Conservation (phyloP, 2,113 vertebrate species). For the Zingel zingel region DNA sequence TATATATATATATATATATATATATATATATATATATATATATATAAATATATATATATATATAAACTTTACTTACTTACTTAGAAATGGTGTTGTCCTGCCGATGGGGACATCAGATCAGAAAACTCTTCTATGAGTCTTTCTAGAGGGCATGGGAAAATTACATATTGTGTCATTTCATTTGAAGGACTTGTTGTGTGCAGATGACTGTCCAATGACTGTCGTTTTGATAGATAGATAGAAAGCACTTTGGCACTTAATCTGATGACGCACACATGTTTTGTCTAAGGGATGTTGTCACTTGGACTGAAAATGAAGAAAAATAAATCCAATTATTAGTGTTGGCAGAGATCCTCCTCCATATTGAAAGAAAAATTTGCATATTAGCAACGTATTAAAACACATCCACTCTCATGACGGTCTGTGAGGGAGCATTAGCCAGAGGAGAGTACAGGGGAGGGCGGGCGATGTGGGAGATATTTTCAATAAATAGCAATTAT, state of each 20-base stretch:
- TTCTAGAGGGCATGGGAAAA: background rate
- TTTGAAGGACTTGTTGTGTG: background rate
- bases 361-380: slow-evolving; percentile 15
- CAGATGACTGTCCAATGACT: slow-evolving; percentile 16
- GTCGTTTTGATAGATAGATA: slow-evolving; percentile 8
- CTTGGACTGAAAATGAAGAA: slow-evolving; percentile 49
- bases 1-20: too few species aligned
- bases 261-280: slow-evolving; percentile 51
- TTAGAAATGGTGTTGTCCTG: too few species aligned
- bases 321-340: slow-evolving; percentile 63
- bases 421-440: slow-evolving; percentile 27
- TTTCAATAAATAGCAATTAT: slow-evolving; percentile 76
- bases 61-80: too few species aligned
- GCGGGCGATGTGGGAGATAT: slow-evolving; percentile 41
- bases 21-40: too few species aligned
- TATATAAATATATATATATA: too few species aligned
- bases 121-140: too few species aligned
- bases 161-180: background rate
- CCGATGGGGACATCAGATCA: too few species aligned
- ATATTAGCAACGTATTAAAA: slow-evolving; percentile 56
- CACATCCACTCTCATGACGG: slow-evolving; percentile 28
- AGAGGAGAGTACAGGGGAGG: slow-evolving; percentile 12
- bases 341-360: slow-evolving; percentile 18
- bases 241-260: slow-evolving; percentile 37
- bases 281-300: slow-evolving; percentile 51